Base-by-base conservation (phyloP, 2,113 vertebrate genomes). In the Spilogale gracilis region DNA sequence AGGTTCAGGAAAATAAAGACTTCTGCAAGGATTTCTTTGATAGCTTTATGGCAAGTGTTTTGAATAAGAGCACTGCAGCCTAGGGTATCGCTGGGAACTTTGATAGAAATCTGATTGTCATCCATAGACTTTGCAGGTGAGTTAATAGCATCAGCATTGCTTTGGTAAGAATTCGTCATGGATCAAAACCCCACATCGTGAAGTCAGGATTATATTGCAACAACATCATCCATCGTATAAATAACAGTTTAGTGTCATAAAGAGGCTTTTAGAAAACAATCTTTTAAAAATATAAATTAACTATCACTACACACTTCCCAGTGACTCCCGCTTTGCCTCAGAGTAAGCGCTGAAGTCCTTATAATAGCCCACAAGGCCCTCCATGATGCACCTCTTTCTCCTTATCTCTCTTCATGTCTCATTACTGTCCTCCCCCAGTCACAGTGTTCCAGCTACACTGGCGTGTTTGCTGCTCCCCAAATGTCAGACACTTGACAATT, bases 31-130 rank as follows among this genome's bases (percentile, higher is more conserved):
- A 73, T 95, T 45, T 93, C 65, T 71, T 82, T 86, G 78, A 82
- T 60, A 96, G 69, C 14, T 73, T 43, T 60, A 80, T 74, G 73
- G n/a, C 3, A 96, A 79, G 25, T 25, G 18, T 87, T 95, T 97
- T 48, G 86, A 61, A 56, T 43, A 1, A 92, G 20, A 9, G 11
- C n/a, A 43, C 14, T 79, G 43, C 11, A 48, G 21, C 23, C 3
- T 54, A 17, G 1, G 12, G 1, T 86, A 43, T 54, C 38, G 63
- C 3, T 89, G 38, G 43, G 54, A 63, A 82, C 5, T 16, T 38
- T 50, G 38, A 50, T 1, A 80, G 60, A 65, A 43, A 10, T 43
- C 27, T 20, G 10, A 52, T 43, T 17, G 0, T 17, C 78, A 88
- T 58, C 6, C 38, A 3, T 69, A 6, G 20, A 80, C 43, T 79